These are phyloP conservation scores for Paradoxurus hermaphroditus DNA, from an alignment of 2,113 vertebrate species.

Conservation along the genomic window DNA sequence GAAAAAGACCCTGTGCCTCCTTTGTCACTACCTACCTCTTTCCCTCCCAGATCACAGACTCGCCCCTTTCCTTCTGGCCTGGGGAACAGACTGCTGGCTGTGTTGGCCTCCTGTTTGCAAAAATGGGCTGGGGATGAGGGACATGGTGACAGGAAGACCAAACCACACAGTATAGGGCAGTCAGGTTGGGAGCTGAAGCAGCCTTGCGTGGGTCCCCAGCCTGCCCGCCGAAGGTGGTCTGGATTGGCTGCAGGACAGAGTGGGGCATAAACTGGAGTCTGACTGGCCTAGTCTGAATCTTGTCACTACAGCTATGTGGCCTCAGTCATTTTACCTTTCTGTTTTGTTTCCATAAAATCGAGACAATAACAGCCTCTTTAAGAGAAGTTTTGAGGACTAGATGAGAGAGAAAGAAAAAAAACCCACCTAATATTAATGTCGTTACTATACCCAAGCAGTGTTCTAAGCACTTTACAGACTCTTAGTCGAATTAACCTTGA, in stretches of 20 bases:
- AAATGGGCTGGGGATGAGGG: neutral
- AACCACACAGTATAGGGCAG: neutral
- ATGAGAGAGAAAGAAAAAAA: neutral
- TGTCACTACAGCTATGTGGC: neutral
- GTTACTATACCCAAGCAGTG: neutral
- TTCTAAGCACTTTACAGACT: constrained; percentile 6
- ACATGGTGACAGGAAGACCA: neutral
- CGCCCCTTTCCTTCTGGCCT: neutral
- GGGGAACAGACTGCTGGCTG: neutral
- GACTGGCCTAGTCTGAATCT: neutral
- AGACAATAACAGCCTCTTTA: neutral
- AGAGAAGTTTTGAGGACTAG: neutral
- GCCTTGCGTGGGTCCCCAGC: neutral
- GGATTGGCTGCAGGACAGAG: neutral
- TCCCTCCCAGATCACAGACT: neutral
- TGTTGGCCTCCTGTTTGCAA: neutral
- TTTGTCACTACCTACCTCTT: fast-evolving
- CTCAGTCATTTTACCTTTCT: neutral
- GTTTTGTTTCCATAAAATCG: constrained; percentile 31
- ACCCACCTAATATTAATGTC: neutral
- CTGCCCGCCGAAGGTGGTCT: neutral
- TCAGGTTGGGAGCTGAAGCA: neutral
- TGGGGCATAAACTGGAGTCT: neutral
- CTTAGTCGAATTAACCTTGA: neutral
- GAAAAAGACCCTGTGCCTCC: neutral